A percentile compares a stretch with the other conserved stretches of the same genome.
These are phyloP conservation scores for Emydoidea blandingii DNA, from an alignment of 2,797 vertebrate species.

Conservation along the genomic window DNA sequence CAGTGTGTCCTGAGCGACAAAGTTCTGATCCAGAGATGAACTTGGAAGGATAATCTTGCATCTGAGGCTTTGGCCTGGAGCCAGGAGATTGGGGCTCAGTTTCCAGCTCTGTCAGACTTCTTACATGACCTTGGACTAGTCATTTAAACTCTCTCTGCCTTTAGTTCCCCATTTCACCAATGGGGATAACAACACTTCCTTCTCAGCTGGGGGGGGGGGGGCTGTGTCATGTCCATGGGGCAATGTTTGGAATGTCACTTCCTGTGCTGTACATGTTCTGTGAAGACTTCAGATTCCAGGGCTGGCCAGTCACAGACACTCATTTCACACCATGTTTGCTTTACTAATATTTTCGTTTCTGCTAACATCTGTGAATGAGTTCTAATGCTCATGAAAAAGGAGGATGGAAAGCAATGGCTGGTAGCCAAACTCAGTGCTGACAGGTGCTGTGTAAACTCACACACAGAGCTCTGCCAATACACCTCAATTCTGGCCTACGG, in stretches of 20 bases:
- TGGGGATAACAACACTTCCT: no score
- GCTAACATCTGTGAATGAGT: not conserved
- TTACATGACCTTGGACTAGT: fast-evolving
- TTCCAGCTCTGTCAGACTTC: fast-evolving
- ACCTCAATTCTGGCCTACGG: not conserved
- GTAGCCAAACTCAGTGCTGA: not conserved
- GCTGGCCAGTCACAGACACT: not conserved
- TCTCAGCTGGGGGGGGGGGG: no score
- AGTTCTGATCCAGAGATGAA: not conserved
- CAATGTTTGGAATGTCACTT: not conserved
- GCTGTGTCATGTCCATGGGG: not conserved
- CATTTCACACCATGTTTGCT: not conserved
- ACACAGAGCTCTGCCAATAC: not conserved
- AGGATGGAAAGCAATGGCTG: not conserved
- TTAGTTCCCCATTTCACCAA: not conserved
- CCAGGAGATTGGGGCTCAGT: not conserved
- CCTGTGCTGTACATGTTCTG: not conserved
- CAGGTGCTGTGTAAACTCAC: not conserved
- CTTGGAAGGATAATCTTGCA: not conserved
- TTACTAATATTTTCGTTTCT: not conserved
- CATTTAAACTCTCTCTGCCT: not conserved
- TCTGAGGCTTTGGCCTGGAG: not conserved
- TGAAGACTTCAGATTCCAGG: not conserved
- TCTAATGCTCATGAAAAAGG: not conserved
- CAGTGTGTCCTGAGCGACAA: fast-evolving